A percentile compares a stretch with the other conserved stretches of the same genome.
phyloP scores from a whole-genome alignment of 2,888 invertebrate species.

The Amblyjoppa proteus region DNA sequence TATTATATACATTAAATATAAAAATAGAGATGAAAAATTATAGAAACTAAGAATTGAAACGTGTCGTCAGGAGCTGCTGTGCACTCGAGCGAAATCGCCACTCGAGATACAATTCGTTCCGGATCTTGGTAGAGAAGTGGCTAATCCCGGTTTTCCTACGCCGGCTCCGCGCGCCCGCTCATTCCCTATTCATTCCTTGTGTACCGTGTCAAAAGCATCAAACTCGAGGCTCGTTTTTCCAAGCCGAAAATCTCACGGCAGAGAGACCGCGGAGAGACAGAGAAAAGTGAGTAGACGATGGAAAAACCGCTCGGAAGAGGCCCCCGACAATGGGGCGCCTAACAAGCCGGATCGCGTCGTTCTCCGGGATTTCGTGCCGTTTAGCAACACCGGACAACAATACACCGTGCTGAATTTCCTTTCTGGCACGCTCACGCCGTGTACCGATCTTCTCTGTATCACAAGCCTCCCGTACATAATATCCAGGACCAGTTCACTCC shows the following conservation, averaged over 20 bases:
- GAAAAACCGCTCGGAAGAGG: slow-evolving; percentile 53
- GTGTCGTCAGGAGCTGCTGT: slow-evolving; percentile 39
- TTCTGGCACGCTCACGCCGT: slow-evolving; percentile 68
- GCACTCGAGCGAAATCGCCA: slow-evolving; percentile 47
- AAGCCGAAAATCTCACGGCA: slow-evolving; percentile 65
- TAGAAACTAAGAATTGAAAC: slow-evolving; percentile 17
- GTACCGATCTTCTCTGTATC: slow-evolving; percentile 37
- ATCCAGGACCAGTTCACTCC: slow-evolving; percentile 41
- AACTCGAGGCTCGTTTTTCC: slow-evolving; percentile 58
- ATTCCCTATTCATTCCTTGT: slow-evolving; percentile 56
- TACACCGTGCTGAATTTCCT: slow-evolving; percentile 74
- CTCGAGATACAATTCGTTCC: slow-evolving; percentile 78
- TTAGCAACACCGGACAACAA: slow-evolving; percentile 81
- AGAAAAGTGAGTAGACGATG: slow-evolving; percentile 60
- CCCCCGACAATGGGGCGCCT: slow-evolving; percentile 78
- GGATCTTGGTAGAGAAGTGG: slow-evolving; percentile 69
- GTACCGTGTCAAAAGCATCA: slow-evolving; percentile 54
- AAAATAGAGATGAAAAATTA: background rate
- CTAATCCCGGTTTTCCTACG: slow-evolving; percentile 76
- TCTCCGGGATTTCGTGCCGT: slow-evolving; percentile 77
- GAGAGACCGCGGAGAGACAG: slow-evolving; percentile 47
- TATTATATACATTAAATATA: background rate
- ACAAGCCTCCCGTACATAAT: slow-evolving; percentile 1
- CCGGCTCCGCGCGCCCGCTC: slow-evolving; percentile 51
- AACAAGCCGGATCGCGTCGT: slow-evolving; percentile 80